Conservation (phyloP, 2,888 invertebrate genomes). For the Yponomeuta plumbellus region DNA sequence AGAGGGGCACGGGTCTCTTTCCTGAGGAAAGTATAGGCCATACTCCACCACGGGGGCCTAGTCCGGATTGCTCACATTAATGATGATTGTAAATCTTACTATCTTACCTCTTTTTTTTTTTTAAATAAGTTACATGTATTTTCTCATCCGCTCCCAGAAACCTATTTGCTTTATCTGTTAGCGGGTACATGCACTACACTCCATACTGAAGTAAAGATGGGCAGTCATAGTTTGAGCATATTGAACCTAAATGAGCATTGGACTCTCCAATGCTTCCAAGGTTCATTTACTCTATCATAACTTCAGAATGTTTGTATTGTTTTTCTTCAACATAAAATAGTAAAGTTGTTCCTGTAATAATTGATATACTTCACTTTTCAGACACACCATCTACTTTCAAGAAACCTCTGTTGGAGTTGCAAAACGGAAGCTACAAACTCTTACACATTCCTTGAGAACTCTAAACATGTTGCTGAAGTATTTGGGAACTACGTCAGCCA, state of each 20-base stretch:
- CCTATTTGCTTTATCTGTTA: too few relatives aligned
- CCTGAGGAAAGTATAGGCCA: too few relatives aligned
- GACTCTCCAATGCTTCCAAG: not conserved
- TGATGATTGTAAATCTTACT: too few relatives aligned
- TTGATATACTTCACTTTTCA: slow-evolving; percentile 12
- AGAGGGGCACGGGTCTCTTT: too few relatives aligned
- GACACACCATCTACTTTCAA: not conserved
- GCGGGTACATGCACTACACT: too few relatives aligned
- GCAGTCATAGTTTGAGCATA: not conserved
- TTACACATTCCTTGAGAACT: slow-evolving; percentile 1
- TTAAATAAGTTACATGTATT: too few relatives aligned
- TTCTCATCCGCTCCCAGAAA: too few relatives aligned
- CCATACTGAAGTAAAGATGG: too few relatives aligned
- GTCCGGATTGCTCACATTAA: too few relatives aligned
- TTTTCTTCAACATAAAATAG: not conserved
- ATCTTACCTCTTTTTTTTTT: too few relatives aligned
- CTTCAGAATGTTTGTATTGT: not conserved
- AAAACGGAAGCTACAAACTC: not conserved
- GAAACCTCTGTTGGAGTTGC: slow-evolving; percentile 4
- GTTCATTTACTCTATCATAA: not conserved
- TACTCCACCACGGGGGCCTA: too few relatives aligned
- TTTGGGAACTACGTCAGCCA: not conserved
- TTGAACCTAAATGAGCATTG: not conserved
- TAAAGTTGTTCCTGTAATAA: not conserved
- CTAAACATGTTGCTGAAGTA: not conserved